Evolutionary conservation across 2,113 vertebrate species (phyloP).

Genomic region (Laticauda colubrina): DNA sequence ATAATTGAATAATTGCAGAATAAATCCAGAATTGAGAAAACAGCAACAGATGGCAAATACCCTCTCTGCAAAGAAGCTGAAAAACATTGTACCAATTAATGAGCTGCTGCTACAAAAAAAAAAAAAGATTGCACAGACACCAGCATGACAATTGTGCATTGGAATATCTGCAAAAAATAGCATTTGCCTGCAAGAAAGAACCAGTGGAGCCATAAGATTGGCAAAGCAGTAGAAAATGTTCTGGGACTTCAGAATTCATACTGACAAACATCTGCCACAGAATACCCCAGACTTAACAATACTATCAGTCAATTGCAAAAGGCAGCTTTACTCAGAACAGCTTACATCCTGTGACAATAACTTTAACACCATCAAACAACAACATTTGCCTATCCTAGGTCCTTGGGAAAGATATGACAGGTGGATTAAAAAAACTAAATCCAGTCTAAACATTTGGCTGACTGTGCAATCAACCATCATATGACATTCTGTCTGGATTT

Average conservation of each 20-base stretch:
- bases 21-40: neutral
- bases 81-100: neutral
- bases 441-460: neutral
- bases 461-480: neutral
- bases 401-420: neutral
- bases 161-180: neutral
- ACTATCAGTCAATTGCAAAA: neutral
- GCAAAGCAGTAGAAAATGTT: neutral
- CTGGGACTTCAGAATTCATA: neutral
- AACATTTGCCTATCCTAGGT: neutral
- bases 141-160: neutral
- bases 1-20: neutral
- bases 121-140: neutral
- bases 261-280: neutral
- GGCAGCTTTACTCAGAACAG: neutral
- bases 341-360: neutral
- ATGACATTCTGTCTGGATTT: neutral
- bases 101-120: neutral
- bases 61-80: neutral
- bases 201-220: neutral
- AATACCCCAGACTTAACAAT: neutral
- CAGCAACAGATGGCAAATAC: neutral
- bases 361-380: neutral
- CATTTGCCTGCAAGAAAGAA: neutral
- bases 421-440: neutral